phyloP scores from a whole-genome alignment of 2,113 vertebrate species.

The Crotophaga sulcirostris region DNA sequence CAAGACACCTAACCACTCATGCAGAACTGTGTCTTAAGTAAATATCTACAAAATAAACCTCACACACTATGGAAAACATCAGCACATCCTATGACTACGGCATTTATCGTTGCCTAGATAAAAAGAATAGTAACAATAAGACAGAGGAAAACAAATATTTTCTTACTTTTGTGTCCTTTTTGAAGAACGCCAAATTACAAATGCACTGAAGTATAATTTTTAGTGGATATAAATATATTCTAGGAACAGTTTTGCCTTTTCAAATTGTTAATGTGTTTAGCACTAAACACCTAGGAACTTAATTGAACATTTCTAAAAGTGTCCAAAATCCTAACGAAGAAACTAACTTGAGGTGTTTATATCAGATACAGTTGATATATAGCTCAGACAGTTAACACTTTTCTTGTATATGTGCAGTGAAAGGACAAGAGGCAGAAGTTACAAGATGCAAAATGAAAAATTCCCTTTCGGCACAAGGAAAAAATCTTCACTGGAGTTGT shows the following conservation, averaged over 20 bases:
- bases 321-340: not conserved
- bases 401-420: not conserved
- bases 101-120: not conserved
- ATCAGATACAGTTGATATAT: not conserved
- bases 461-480: not conserved
- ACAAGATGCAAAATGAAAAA: not conserved
- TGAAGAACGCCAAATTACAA: not conserved
- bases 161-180: not conserved
- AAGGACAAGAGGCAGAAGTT: not conserved
- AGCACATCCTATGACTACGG: not conserved
- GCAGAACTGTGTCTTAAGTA: not conserved
- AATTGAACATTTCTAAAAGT: not conserved
- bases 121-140: not conserved
- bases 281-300: not conserved
- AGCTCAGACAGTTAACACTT: not conserved
- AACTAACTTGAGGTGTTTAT: not conserved
- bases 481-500: not conserved
- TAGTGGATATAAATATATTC: not conserved
- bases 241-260: not conserved
- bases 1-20: not conserved
- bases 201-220: not conserved
- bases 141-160: not conserved
- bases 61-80: not conserved
- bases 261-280: not conserved
- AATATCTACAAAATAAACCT: not conserved